Evolutionary conservation across 2,888 invertebrate species (phyloP), one percentile per base, ranked within the genome.

Genomic region (Spialia ferax): DNA sequence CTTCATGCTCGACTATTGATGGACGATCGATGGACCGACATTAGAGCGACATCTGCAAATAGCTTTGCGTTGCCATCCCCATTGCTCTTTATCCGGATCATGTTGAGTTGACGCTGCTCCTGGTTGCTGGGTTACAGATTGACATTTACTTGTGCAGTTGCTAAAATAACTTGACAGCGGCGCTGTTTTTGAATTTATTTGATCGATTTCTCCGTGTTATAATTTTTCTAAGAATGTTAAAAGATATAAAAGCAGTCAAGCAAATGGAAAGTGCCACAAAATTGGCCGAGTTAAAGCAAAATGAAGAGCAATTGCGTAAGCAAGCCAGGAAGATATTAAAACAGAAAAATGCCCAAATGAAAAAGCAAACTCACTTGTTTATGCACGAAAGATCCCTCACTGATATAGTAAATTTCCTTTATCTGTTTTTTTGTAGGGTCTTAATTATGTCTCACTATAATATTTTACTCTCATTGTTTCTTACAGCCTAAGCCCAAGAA

Each of bases 301-400:
- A 77, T 60, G 88, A 89, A 71, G 82, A 80, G 26, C 81, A 74
- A 32, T 74, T 93, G 67, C 84, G 87, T 3, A 87, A 86, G 72
- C 82, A 90, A 80, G 92, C 91, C 2, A 91, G 85, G 75, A 87
- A 83, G 74, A 75, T 93, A 15, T 73, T 85, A 8, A 84, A 77
- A 66, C 84, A 84, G 67, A 91, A 85, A 77, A 76, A 75, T 71
- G 75, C 74, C 6, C 79, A 84, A 20, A 69, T 74, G 10, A 75
- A 82, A 35, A 88, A 87, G 77, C 84, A 83, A 75, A 92, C 93
- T 2, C 93, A 93, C 85, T 78, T 96, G 60, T 95, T 95, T 80
- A 89, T 95, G 88, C 95, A 95, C 74, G 95, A 95, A 70, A 95
- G 94, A 84, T 88, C 84, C 71, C 86, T 96, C 6, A 85, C 85